Evolutionary conservation across 2,888 invertebrate genomes (phyloP).

Genomic region (Xanthorhoe designata): DNA sequence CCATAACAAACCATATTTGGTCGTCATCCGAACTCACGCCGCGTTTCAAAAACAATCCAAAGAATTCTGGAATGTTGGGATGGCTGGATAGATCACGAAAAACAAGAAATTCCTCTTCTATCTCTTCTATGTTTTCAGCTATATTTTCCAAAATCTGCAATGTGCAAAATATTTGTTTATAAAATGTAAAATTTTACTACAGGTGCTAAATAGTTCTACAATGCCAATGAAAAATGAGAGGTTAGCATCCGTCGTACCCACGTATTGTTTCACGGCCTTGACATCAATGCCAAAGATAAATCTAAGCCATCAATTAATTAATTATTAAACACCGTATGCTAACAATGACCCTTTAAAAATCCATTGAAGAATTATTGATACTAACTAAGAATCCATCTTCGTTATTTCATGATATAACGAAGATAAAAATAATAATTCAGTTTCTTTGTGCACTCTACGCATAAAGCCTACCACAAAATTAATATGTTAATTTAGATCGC

Average conservation of each 20-base stretch:
- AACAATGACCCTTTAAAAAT: constrained; percentile 68
- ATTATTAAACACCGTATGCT: constrained; percentile 62
- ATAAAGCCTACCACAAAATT: constrained; percentile 1
- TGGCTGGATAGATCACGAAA: constrained; percentile 90
- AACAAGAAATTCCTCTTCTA: constrained; percentile 92
- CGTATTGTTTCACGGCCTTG: constrained; percentile 76
- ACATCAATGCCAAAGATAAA: constrained; percentile 70
- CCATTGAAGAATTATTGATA: no score
- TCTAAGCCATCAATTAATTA: constrained; percentile 72
- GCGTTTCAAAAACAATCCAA: constrained; percentile 89
- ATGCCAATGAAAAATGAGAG: constrained; percentile 56
- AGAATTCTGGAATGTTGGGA: constrained; percentile 91
- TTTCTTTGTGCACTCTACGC: background rate
- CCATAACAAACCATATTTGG: constrained; percentile 94
- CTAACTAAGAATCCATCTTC: no score
- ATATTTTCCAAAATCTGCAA: constrained; percentile 90
- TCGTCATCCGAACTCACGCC: constrained; percentile 88
- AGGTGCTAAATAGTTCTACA: constrained; percentile 43
- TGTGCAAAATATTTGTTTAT: background rate
- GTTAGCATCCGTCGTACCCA: constrained; percentile 52
- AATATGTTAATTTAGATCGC: constrained; percentile 34
- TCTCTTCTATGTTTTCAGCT: constrained; percentile 92
- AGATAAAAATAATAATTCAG: background rate
- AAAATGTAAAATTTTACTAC: background rate
- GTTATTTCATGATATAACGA: background rate